Evolutionary conservation across 2,113 vertebrate species (phyloP).

Genomic region (Illadopsis cleaveri): DNA sequence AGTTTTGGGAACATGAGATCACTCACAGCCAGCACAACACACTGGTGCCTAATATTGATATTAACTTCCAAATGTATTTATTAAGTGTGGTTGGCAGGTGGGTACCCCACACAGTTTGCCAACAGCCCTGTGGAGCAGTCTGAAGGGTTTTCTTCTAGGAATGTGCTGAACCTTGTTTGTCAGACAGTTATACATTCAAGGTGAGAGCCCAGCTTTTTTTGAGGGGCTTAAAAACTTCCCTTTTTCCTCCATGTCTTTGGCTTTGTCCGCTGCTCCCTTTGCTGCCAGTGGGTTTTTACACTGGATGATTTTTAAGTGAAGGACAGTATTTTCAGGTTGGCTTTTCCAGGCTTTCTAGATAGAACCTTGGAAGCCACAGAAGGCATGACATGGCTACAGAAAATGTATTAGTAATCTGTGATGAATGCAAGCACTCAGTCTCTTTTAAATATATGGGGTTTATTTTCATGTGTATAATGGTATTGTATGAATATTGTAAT

Average conservation of each 20-base stretch:
- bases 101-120: rapidly evolving
- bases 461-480: background rate
- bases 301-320: background rate
- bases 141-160: background rate
- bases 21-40: background rate
- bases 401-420: background rate
- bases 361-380: background rate
- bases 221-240: background rate
- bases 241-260: background rate
- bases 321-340: background rate
- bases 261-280: background rate
- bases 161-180: background rate
- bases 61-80: background rate
- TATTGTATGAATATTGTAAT: background rate
- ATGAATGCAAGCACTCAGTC: background rate
- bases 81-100: background rate
- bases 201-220: background rate
- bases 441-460: background rate
- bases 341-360: background rate
- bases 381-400: background rate
- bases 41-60: rapidly evolving
- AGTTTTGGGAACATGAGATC: background rate
- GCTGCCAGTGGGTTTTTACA: background rate
- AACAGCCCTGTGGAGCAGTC: background rate
- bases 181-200: background rate